phyloP scores from a whole-genome alignment of 2,888 invertebrate genomes.

The Tachina lurida region DNA sequence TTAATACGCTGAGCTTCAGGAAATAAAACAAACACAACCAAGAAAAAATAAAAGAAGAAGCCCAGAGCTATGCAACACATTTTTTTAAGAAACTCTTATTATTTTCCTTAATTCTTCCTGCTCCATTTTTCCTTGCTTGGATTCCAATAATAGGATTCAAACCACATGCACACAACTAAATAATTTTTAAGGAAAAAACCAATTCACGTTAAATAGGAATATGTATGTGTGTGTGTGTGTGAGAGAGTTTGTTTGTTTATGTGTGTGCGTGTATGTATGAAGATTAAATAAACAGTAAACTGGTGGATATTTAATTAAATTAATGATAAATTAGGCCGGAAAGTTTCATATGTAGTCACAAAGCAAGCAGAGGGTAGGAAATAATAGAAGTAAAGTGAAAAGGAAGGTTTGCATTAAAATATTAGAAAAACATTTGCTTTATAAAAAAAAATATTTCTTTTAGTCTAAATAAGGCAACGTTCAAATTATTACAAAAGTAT shows the following conservation, averaged over 20 bases:
- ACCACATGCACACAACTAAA: background rate
- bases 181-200: too few species aligned
- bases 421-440: too few species aligned
- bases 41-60: constrained; percentile 12
- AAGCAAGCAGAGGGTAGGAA: background rate
- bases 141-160: constrained; percentile 25
- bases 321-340: constrained; percentile 46
- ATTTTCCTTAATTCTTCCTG: constrained; percentile 1
- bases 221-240: too few species aligned
- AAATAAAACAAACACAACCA: constrained; percentile 27
- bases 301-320: constrained; percentile 68
- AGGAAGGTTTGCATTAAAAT: background rate
- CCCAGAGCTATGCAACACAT: constrained; percentile 54
- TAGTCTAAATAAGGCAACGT: too few species aligned
- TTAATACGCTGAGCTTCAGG: background rate
- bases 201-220: too few species aligned
- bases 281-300: constrained; percentile 29
- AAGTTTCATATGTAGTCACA: background rate
- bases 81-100: constrained; percentile 34
- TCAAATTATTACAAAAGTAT: too few species aligned
- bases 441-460: too few species aligned
- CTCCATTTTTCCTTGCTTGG: background rate
- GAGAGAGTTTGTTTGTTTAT: background rate
- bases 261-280: background rate
- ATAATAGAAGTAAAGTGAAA: background rate